Evolutionary conservation across 1,140 invertebrate genomes (phyloP), one percentile per base, ranked within the genome.

Genomic region (Steinernema feltiae): DNA sequence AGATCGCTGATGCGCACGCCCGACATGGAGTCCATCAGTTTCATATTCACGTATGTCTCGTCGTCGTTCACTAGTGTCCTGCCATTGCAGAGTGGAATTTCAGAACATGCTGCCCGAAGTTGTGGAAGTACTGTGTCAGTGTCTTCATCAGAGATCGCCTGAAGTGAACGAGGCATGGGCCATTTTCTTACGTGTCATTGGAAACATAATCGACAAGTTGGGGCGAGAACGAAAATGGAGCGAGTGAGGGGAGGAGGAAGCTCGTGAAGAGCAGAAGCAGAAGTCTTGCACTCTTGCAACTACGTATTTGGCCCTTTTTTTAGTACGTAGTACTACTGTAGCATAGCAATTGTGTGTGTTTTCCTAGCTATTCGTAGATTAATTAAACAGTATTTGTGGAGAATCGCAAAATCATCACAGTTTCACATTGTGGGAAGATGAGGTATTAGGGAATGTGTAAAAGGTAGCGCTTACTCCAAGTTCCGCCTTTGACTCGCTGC

Each of bases 1-100:
- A 72, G 41, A 84, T 83, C 32, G 82, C 82, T 3, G 46, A 76
- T 24, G 73, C 82, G 31, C 82, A 83, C 72, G 76, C 79, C n/a
- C 76, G 79, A 70, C 77, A 81, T 73, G 74, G 73, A 48, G 80
- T 83, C 69, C 73, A 83, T 53, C 80, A 82, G 46, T 72, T 73
- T 48, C 82, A 83, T 79, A 73, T 83, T n/a, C 70, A 75, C 72
- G 82, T 83, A 63, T 35, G 77, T 73, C 63, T 30, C 21, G 24
- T 63, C 29, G 27, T 27, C 32, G 24, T 32, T 71, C 31, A 78
- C 32, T 27, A 53, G 30, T 18, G n/a, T n/a, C n/a, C n/a, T 41
- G 12, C 21, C 70, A 24, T 30, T 31, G 41, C 30, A 72, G n/a
- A 78, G 7, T 27, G 35, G 18, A 48, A 18, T 71, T 81, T 78